Evolutionary conservation across 2,888 invertebrate genomes (phyloP).

Genomic region (Synergus umbraculus): DNA sequence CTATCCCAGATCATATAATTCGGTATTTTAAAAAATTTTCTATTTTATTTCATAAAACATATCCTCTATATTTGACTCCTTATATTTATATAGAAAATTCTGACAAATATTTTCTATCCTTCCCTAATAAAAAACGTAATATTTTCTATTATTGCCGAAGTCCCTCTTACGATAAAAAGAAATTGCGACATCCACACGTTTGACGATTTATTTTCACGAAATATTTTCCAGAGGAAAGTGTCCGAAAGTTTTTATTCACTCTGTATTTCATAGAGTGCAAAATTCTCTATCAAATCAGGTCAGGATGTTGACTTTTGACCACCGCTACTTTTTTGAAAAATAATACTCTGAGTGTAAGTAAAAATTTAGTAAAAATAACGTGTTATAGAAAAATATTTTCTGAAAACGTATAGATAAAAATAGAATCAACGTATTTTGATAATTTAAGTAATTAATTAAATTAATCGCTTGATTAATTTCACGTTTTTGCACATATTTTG

Average conservation of each 20-base stretch:
- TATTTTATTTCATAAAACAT: background rate
- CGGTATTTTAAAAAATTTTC: background rate
- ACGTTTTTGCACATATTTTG: no score
- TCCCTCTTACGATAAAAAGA: background rate
- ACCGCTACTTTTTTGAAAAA: background rate
- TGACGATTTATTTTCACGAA: background rate
- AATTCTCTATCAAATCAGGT: background rate
- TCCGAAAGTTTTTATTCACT: background rate
- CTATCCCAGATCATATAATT: no score
- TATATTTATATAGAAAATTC: background rate
- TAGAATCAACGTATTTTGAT: no score
- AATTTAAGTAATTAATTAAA: no score
- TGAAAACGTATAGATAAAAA: no score
- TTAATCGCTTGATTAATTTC: no score
- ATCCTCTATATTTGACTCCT: background rate
- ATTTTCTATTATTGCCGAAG: background rate
- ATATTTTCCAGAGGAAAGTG: background rate
- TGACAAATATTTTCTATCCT: background rate
- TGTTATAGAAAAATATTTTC: no score
- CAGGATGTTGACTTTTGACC: background rate
- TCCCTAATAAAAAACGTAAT: background rate
- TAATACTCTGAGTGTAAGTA: background rate
- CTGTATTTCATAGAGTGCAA: background rate
- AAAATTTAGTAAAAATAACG: no score
- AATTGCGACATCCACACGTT: background rate